Percentiles rank a stretch among this genome's conserved stretches.
Evolutionary conservation across 1,140 invertebrate species (phyloP).

Genomic region (Yoshiicerus persimilis): DNA sequence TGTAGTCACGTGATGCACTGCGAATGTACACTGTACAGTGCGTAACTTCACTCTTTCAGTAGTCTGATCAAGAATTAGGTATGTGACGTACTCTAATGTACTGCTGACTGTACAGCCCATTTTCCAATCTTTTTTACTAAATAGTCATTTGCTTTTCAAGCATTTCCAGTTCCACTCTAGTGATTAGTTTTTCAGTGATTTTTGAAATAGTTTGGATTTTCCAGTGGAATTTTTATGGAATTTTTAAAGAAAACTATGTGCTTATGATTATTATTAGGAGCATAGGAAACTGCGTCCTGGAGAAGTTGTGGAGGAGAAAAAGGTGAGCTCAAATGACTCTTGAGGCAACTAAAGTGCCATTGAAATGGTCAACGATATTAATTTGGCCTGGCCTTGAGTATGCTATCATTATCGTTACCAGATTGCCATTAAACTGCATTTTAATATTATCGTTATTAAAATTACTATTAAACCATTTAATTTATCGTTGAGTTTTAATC

Average conservation of each 20-base stretch:
- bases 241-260: constrained; percentile 14
- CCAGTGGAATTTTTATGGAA: not conserved
- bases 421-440: constrained; percentile 7
- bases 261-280: constrained; percentile 58
- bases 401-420: not conserved
- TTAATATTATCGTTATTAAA: not conserved
- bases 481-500: not conserved
- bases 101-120: not conserved
- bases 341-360: not conserved
- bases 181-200: not conserved
- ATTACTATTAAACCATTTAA: not conserved
- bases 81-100: not conserved
- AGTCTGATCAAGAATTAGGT: not conserved
- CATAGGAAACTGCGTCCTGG: constrained; percentile 86
- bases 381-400: constrained; percentile 12
- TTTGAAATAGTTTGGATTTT: constrained; percentile 14
- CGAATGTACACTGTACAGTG: not conserved
- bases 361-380: not conserved
- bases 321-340: constrained; percentile 69
- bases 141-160: not conserved
- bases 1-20: not conserved
- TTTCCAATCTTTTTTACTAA: not conserved
- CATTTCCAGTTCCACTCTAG: not conserved
- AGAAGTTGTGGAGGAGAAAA: constrained; percentile 86
- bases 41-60: not conserved